Evolutionary conservation across 2,797 vertebrate genomes (phyloP).

Genomic region (Enoplosus armatus): DNA sequence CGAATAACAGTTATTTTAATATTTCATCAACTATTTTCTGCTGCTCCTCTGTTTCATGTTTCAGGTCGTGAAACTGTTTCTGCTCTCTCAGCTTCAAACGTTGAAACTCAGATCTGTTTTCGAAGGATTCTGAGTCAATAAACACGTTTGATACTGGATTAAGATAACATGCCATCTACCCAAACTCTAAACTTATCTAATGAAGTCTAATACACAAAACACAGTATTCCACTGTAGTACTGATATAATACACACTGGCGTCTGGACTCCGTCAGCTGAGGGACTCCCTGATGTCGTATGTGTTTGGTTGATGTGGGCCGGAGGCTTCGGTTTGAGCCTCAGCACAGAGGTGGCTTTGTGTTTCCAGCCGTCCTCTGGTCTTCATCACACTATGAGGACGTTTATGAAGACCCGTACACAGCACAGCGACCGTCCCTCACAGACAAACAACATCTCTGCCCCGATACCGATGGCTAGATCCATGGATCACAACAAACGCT

Average conservation of each 20-base stretch:
- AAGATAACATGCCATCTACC: no score
- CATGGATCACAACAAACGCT: not conserved
- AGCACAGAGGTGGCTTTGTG: constrained; percentile 5
- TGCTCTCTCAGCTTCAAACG: not conserved
- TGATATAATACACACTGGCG: not conserved
- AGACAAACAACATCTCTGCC: constrained; percentile 23
- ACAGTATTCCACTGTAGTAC: not conserved
- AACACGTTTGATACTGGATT: not conserved
- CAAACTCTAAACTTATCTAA: not conserved
- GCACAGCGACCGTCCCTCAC: not conserved
- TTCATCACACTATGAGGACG: constrained; percentile 68
- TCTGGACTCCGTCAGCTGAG: constrained; percentile 15
- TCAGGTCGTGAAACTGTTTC: no score
- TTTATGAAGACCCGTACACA: not conserved
- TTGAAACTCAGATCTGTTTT: not conserved
- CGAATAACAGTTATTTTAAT: no score
- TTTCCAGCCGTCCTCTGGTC: not conserved
- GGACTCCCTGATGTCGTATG: no score
- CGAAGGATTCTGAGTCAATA: not conserved
- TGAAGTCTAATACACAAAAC: no score
- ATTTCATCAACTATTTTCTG: no score
- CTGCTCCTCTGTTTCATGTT: no score
- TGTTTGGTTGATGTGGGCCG: not conserved
- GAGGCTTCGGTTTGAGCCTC: not conserved
- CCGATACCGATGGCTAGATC: no score